These are phyloP conservation scores for Altica lythri DNA, from an alignment of 2,888 invertebrate species.

Conservation along the genomic window DNA sequence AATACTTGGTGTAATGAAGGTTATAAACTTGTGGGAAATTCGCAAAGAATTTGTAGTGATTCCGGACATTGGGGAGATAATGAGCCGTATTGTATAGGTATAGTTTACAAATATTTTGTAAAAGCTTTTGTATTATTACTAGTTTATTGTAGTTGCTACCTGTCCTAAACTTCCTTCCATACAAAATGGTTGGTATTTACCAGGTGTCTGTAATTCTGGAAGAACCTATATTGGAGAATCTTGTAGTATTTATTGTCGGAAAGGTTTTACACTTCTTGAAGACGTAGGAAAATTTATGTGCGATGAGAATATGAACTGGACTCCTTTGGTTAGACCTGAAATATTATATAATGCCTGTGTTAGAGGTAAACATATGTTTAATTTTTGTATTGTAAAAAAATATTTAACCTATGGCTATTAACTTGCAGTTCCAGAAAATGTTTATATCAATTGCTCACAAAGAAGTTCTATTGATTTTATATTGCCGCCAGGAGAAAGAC, in stretches of 20 bases:
- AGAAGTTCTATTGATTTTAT: constrained; percentile 62
- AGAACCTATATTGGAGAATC: constrained; percentile 57
- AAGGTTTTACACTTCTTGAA: constrained; percentile 55
- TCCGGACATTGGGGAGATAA: constrained; percentile 60
- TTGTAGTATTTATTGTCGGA: constrained; percentile 59
- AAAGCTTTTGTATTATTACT: not conserved
- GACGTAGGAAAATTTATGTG: constrained; percentile 45
- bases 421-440: constrained; percentile 52
- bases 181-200: constrained; percentile 60
- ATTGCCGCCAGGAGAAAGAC: constrained; percentile 59
- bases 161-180: constrained; percentile 60
- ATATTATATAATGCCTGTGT: constrained; percentile 44
- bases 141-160: constrained; percentile 51
- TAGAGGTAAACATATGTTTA: constrained; percentile 39
- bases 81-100: constrained; percentile 61
- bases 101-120: not conserved
- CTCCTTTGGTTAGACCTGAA: constrained; percentile 36
- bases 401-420: constrained; percentile 1
- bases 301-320: constrained; percentile 46
- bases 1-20: constrained; percentile 60
- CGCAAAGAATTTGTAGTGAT: constrained; percentile 59
- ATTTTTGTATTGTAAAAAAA: not conserved
- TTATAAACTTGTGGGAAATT: constrained; percentile 61
- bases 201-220: constrained; percentile 60
- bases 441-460: constrained; percentile 68